Percentiles rank a stretch among this genome's conserved stretches.
phyloP scores from a whole-genome alignment of 2,113 vertebrate species.

The Axis porcinus region DNA sequence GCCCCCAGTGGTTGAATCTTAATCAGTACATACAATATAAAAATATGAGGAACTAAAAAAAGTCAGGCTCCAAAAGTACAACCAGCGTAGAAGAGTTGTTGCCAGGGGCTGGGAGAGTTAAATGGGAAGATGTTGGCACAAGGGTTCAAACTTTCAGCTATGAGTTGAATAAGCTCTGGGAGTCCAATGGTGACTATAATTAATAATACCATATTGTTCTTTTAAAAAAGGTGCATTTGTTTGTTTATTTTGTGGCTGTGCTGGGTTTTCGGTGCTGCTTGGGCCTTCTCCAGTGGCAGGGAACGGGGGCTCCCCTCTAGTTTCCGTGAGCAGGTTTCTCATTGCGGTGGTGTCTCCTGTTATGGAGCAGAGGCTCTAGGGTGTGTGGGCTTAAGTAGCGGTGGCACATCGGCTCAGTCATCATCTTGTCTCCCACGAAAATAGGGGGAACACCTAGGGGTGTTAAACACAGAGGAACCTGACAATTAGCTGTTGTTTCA shows the following conservation, averaged over 20 bases:
- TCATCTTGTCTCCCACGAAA: neutral
- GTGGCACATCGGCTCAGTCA: neutral
- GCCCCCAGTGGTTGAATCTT: neutral
- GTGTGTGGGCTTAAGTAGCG: neutral
- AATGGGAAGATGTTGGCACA: neutral
- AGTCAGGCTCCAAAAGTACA: neutral
- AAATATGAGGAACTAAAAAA: neutral
- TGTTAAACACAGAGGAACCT: neutral
- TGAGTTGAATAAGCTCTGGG: neutral
- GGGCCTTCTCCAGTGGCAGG: neutral
- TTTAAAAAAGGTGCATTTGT: neutral
- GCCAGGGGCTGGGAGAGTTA: neutral
- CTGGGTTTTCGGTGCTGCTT: neutral
- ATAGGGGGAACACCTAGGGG: neutral
- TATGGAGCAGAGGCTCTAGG: neutral
- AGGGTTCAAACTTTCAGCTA: neutral
- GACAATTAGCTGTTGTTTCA: neutral
- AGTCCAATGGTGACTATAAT: neutral
- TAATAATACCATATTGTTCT: neutral
- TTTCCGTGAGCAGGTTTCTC: neutral
- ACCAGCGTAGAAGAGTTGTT: neutral
- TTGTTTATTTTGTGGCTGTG: neutral
- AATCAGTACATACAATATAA: neutral
- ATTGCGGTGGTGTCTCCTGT: neutral
- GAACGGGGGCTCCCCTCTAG: neutral